Base-by-base conservation (phyloP, 2,113 vertebrate genomes). In the Atlantisia rogersi region DNA sequence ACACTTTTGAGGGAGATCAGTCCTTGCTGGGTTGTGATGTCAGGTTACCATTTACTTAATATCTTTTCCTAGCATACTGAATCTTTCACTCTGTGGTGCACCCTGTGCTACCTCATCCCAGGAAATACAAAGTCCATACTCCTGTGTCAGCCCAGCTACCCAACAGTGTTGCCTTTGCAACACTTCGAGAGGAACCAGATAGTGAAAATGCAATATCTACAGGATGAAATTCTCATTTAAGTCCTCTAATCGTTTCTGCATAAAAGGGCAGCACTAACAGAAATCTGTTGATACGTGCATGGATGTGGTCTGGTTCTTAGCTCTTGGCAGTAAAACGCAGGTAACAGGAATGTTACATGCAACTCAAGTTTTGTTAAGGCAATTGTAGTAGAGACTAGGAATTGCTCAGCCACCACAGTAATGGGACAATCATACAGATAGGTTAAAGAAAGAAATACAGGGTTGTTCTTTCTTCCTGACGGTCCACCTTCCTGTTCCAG, bases 101-200 rank as follows among this genome's bases (percentile, higher is more conserved):
- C 4, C 3, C 18, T 39, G 8, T 44, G 19, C 26, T 16, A n/a
- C 15, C 29, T 71, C 9, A 46, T 17, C 2, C 11, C 0, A 31
- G 31, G 7, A 83, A 10, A 22, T 26, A 39, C 19, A 5, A 74
- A 70, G 22, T n/a, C 37, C 29, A 5, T 3, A 4, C 14, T 88
- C 16, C 65, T 58, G 2, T 28, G 5, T 84, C 28, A 71, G 56
- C 24, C 32, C 32, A 82, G 29, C 32, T 64, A 17, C 12, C 11
- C 48, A 75, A 29, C 6, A 56, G 2, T 15, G 2, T 19, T 73
- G 20, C 22, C 8, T 86, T 65, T 52, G 14, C 2, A 1, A 26
- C 19, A 46, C 12, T 81, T 42, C 10, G 46, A 74, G 40, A 15
- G 52, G 37, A 86, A 31, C 2, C 9, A 35, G 11, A 12, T 11